Evolutionary conservation across 2,888 invertebrate species (phyloP).

Genomic region (Tribolium freemani): DNA sequence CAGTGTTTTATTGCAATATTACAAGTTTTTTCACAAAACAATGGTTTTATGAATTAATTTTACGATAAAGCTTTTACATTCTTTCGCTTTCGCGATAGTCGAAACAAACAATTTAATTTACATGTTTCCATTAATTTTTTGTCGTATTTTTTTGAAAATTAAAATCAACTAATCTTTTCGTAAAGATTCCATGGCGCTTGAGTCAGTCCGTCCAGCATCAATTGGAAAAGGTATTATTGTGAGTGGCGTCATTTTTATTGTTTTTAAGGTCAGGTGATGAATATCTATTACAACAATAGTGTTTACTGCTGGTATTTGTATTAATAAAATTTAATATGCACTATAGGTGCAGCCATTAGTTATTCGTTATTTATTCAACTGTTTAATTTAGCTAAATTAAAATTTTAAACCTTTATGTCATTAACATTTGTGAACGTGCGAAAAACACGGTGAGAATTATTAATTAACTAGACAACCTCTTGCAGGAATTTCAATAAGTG

Average conservation of each 20-base stretch:
- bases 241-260: not conserved
- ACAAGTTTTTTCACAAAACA: not conserved
- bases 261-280: not conserved
- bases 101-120: not conserved
- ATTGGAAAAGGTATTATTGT: too few relatives aligned
- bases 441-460: not conserved
- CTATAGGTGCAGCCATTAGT: not conserved
- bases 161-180: too few relatives aligned
- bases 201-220: too few relatives aligned
- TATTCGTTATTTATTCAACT: not conserved
- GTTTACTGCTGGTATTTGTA: not conserved
- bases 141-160: not conserved
- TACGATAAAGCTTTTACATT: not conserved
- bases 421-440: not conserved
- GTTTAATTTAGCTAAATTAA: not conserved
- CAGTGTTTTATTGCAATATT: not conserved
- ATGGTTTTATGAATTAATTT: not conserved
- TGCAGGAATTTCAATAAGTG: not conserved
- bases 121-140: not conserved
- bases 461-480: not conserved
- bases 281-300: not conserved
- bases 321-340: not conserved
- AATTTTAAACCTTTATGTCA: not conserved
- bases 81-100: not conserved
- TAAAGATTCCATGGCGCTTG: too few relatives aligned